phyloP scores from a whole-genome alignment of 35 echinoderm and acorn worm genomes.

The Acanthaster planci region DNA sequence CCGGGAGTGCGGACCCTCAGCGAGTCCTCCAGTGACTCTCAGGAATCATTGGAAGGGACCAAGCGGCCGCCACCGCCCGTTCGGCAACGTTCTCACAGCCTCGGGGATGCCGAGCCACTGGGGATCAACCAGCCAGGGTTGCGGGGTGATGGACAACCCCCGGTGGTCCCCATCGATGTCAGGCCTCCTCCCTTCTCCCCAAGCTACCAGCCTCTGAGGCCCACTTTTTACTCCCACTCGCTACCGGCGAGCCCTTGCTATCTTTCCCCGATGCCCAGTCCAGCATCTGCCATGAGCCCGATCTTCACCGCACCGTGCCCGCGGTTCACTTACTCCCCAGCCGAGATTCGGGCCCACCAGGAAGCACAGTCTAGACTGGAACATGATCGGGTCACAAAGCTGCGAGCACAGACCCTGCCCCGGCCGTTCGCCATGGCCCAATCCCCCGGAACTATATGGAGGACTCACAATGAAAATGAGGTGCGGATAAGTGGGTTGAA shows the following conservation, averaged over 20 bases:
- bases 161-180: conserved; percentile 13
- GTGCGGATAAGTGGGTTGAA: conserved; percentile 71
- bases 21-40: conserved; percentile 80
- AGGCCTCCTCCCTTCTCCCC: conserved; percentile 13
- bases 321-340: conserved; percentile 87
- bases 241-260: conserved; percentile 91
- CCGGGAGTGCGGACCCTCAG: conserved; percentile 46
- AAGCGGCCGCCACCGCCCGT: conserved; percentile 33
- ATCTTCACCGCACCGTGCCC: conserved; percentile 68
- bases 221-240: conserved; percentile 84
- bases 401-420: conserved; percentile 45
- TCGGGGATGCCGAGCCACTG: conserved; percentile 72
- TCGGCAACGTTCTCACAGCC: conserved; percentile 81
- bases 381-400: conserved; percentile 73
- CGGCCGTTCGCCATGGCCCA: conserved; percentile 44
- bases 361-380: conserved; percentile 75
- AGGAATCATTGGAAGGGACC: conserved; percentile 69
- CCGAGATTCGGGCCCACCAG: conserved; percentile 77
- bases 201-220: conserved; percentile 10
- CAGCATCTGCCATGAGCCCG: conserved; percentile 75
- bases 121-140: conserved; percentile 28
- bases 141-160: not conserved
- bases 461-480: conserved; percentile 84
- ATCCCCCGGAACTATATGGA: conserved; percentile 80
- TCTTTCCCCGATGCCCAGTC: conserved; percentile 84